A percentile compares a stretch with the other conserved stretches of the same genome.
Evolutionary conservation across 2,113 vertebrate genomes (phyloP).

Genomic region (Hippocampus zosterae): DNA sequence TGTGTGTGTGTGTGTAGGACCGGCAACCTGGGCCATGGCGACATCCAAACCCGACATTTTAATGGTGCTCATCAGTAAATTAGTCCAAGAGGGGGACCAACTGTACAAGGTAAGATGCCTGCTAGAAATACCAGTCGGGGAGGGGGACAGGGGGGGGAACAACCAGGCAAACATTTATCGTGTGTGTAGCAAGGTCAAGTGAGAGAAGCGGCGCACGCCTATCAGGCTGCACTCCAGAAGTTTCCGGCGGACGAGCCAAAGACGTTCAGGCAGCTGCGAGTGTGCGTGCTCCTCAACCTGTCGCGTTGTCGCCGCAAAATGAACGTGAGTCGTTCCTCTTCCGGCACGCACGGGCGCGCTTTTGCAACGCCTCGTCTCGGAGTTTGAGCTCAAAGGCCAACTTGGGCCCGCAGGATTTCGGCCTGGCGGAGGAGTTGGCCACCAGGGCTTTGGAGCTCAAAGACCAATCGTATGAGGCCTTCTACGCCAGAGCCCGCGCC

Average conservation of each 20-base stretch:
- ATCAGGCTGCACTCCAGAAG: constrained; percentile 95
- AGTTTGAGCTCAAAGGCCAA: neutral
- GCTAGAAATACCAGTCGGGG: too few species aligned
- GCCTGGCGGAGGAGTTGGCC: constrained; percentile 94
- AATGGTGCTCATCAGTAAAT: constrained; percentile 96
- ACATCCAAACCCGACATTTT: constrained; percentile 99
- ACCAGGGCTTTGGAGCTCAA: constrained; percentile 96
- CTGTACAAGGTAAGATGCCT: constrained; percentile 87
- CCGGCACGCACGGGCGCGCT: neutral
- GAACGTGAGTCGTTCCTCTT: constrained; percentile 77
- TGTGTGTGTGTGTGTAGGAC: constrained; percentile 73
- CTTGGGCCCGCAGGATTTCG: constrained; percentile 65
- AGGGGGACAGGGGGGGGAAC: too few species aligned
- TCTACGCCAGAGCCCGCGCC: constrained; percentile 78
- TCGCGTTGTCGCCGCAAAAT: constrained; percentile 95
- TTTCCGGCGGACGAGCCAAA: constrained; percentile 96
- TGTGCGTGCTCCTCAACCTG: constrained; percentile 94
- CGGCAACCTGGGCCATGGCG: constrained; percentile 99
- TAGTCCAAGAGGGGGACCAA: constrained; percentile 96
- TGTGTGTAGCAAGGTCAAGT: constrained; percentile 86
- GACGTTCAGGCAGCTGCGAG: constrained; percentile 91
- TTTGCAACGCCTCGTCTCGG: neutral
- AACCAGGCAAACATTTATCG: neutral
- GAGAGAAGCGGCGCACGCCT: constrained; percentile 90
- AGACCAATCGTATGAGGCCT: constrained; percentile 95